A percentile compares a stretch with the other conserved stretches of the same genome.
Conservation (phyloP, 2,113 vertebrate species). For the Ibidorhyncha struthersii region DNA sequence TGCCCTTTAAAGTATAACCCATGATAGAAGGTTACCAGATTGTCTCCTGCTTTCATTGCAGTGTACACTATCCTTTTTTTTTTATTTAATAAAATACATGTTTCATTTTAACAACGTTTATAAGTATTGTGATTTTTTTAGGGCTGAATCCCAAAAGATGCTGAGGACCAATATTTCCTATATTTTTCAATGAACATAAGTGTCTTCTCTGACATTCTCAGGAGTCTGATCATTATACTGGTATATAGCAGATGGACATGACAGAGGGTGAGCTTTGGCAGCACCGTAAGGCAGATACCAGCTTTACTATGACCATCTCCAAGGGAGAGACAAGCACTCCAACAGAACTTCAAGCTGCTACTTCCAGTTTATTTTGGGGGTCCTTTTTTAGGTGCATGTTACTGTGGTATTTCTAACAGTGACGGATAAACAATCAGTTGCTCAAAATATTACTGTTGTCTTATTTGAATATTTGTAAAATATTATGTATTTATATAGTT, state of each 20-base stretch:
- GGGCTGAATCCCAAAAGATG: slow-evolving; percentile 4
- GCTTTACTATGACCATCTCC: slow-evolving; percentile 47
- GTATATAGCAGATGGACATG: slow-evolving; percentile 67
- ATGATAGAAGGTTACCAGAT: slow-evolving; percentile 8
- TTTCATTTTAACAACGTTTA: slow-evolving; percentile 29
- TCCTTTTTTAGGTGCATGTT: slow-evolving; percentile 7
- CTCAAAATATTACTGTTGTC: neutral
- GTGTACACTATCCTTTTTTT: neutral
- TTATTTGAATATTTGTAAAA: neutral
- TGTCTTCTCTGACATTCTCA: slow-evolving; percentile 44
- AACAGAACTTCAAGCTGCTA: slow-evolving; percentile 58
- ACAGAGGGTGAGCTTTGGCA: slow-evolving; percentile 68
- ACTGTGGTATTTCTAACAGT: neutral
- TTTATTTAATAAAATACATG: neutral
- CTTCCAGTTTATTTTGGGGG: slow-evolving; percentile 14
- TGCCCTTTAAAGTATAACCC: slow-evolving; percentile 42
- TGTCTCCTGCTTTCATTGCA: slow-evolving; percentile 24
- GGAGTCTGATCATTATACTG: slow-evolving; percentile 43
- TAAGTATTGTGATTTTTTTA: neutral
- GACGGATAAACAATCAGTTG: neutral
- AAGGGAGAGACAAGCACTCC: slow-evolving; percentile 41
- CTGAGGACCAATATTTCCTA: neutral
- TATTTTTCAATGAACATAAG: slow-evolving; percentile 42
- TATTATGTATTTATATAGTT: neutral
- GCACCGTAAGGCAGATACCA: slow-evolving; percentile 59